Evolutionary conservation across 2,888 invertebrate genomes (phyloP).

Genomic region (Cotesia congregata): DNA sequence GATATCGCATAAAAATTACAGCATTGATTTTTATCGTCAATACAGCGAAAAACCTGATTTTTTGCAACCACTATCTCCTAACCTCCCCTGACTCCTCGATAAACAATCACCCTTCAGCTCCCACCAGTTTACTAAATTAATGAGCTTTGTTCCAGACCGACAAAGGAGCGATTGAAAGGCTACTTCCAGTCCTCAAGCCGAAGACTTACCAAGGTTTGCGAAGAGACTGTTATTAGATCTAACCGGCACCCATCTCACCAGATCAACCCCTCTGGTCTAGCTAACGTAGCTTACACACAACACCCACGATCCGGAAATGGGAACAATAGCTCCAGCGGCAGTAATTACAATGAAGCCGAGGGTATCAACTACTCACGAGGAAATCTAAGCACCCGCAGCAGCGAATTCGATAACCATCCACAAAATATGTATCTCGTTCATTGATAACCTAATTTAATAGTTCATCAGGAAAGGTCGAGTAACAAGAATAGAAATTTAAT

Average conservation of each 20-base stretch:
- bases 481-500: no score
- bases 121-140: neutral
- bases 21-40: no score
- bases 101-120: no score
- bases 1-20: no score
- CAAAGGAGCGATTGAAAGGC: conserved; percentile 74
- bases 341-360: conserved; percentile 33
- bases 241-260: conserved; percentile 26
- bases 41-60: no score
- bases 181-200: conserved; percentile 74
- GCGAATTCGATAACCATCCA: conserved; percentile 40
- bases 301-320: conserved; percentile 41
- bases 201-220: conserved; percentile 59
- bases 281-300: conserved; percentile 43
- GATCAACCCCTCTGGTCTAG: conserved; percentile 17
- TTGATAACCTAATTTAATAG: neutral
- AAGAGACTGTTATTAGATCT: conserved; percentile 25
- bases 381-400: conserved; percentile 40
- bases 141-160: conserved; percentile 66
- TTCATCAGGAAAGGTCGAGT: no score
- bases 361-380: conserved; percentile 31
- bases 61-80: no score
- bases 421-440: conserved; percentile 33
- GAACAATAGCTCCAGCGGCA: conserved; percentile 61
- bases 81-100: no score